Evolutionary conservation across 1,140 invertebrate species (phyloP).

Genomic region (Plectus sambesii): DNA sequence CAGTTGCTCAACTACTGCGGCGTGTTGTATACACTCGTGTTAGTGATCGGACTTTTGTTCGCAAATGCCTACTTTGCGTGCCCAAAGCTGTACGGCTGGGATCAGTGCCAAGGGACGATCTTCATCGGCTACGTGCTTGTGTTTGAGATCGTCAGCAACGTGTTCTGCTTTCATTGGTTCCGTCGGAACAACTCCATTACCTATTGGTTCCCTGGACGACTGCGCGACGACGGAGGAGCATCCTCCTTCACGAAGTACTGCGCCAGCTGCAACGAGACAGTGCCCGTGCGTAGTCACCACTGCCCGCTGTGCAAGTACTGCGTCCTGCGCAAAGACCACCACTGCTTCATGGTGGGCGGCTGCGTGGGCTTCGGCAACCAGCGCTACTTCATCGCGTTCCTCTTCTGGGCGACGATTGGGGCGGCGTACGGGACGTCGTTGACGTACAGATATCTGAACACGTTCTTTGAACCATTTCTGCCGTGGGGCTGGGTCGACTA

Average conservation of each 20-base stretch:
- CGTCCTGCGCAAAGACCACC: conserved; percentile 48
- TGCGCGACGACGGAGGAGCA: background rate
- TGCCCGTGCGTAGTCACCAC: conserved; percentile 41
- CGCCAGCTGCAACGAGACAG: conserved; percentile 17
- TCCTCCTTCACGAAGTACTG: conserved; percentile 13
- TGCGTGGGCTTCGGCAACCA: conserved; percentile 49
- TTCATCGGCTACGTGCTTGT: background rate
- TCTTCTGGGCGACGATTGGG: conserved; percentile 31
- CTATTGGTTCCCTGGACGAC: background rate
- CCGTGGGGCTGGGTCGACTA: conserved; percentile 17
- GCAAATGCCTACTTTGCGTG: background rate
- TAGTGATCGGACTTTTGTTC: no score
- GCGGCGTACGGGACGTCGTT: conserved; percentile 12
- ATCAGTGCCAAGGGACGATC: background rate
- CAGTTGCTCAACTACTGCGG: no score
- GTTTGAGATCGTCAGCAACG: background rate
- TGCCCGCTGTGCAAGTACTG: conserved; percentile 46
- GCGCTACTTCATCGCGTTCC: conserved; percentile 46
- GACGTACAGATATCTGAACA: conserved; percentile 17
- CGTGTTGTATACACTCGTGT: no score
- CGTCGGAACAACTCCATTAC: background rate
- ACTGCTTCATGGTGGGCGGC: conserved; percentile 48
- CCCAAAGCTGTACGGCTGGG: background rate
- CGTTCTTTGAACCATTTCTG: conserved; percentile 8
- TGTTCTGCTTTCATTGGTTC: background rate